These are phyloP conservation scores for Sebastes taczanowskii DNA, from an alignment of 2,797 vertebrate genomes.

Conservation along the genomic window DNA sequence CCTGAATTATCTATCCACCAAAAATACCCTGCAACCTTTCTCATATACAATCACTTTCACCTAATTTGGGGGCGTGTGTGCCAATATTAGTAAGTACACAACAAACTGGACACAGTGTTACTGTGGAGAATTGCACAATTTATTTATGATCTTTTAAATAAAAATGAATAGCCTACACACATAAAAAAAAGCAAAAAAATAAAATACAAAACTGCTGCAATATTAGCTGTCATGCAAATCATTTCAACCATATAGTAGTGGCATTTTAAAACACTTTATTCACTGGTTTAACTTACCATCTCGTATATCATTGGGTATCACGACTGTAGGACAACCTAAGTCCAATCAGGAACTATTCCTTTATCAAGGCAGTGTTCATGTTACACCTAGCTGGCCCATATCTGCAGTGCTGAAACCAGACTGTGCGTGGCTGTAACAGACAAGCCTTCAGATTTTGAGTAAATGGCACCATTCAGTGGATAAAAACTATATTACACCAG, in stretches of 20 bases:
- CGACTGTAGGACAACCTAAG: background rate
- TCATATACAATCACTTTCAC: background rate
- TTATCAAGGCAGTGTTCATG: background rate
- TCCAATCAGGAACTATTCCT: background rate
- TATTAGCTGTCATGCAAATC: background rate
- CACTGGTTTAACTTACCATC: background rate
- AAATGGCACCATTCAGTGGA: constrained; percentile 34
- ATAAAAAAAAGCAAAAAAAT: background rate
- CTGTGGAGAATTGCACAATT: background rate
- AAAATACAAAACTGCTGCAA: background rate
- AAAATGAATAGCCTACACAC: background rate
- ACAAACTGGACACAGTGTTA: background rate
- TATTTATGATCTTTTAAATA: background rate
- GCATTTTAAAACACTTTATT: background rate
- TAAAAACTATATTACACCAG: background rate
- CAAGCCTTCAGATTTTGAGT: background rate
- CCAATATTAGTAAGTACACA: background rate
- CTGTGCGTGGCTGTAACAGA: background rate
- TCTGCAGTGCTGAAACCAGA: constrained; percentile 13
- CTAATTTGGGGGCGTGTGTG: background rate
- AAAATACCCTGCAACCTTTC: background rate
- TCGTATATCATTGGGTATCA: background rate
- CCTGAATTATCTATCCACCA: background rate
- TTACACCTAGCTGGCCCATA: background rate
- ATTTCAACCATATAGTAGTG: background rate